phyloP scores from a whole-genome alignment of 2,888 invertebrate species.

The Xylocampa areola region DNA sequence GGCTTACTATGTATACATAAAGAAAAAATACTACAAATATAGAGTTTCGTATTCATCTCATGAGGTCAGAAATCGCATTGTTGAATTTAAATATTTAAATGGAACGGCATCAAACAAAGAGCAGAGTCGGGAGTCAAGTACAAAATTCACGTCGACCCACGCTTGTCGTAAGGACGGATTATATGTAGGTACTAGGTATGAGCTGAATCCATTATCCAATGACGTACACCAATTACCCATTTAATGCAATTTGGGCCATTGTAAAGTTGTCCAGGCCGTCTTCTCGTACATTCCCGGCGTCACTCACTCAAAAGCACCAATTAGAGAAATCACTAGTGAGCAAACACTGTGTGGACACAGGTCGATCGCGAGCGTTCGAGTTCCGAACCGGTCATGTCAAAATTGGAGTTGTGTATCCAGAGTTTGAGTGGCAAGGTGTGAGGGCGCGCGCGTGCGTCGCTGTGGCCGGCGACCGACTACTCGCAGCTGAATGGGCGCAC shows the following conservation, averaged over 20 bases:
- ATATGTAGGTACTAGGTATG: conserved; percentile 78
- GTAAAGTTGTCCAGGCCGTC: conserved; percentile 79
- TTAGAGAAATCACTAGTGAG: conserved; percentile 82
- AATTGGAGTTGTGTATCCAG: conserved; percentile 72
- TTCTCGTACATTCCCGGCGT: conserved; percentile 83
- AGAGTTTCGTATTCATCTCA: conserved; percentile 82
- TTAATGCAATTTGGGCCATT: conserved; percentile 89
- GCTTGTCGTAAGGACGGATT: conserved; percentile 76
- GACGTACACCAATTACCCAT: conserved; percentile 89
- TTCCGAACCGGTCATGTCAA: conserved; percentile 82
- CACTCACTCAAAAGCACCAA: conserved; percentile 88
- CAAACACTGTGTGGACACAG: conserved; percentile 79
- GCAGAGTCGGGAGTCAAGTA: conserved; percentile 77
- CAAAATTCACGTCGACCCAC: conserved; percentile 84
- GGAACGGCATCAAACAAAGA: conserved; percentile 81
- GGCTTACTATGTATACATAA: conserved; percentile 56
- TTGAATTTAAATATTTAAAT: conserved; percentile 81
- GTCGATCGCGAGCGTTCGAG: conserved; percentile 74
- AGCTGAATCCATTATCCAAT: conserved; percentile 89
- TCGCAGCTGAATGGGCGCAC: conserved; percentile 81
- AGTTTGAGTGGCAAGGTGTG: conserved; percentile 70
- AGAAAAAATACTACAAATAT: conserved; percentile 65
- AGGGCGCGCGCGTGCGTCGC: conserved; percentile 86
- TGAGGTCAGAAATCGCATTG: conserved; percentile 77
- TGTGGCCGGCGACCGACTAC: conserved; percentile 87